Evolutionary conservation across 1,140 invertebrate species (phyloP), one percentile per base, ranked within the genome.

Genomic region (Trissolcus basalis): DNA sequence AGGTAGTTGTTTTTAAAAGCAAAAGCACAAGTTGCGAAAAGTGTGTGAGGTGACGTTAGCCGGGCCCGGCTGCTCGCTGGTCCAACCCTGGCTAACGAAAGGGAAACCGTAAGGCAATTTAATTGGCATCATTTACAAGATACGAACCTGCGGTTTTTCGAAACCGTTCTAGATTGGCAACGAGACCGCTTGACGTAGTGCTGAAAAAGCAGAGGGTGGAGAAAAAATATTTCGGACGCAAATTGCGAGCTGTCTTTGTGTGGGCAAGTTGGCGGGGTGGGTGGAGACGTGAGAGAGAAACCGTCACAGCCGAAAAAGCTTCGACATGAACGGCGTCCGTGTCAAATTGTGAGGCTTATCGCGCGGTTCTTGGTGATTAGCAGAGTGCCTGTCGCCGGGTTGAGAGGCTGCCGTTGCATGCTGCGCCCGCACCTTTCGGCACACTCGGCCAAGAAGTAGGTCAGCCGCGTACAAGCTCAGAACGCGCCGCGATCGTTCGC

Each of bases 51-150:
- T 8, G 9, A 39, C 2, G 36, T 39, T 27, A n/a, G 9, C 36
- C 9, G 68, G 53, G 68, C 44, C 58, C 43, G 16, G 2, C 11
- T 3, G 6, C 13, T 3, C 13, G 27, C 5, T 0, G 43, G 11
- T 69, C 78, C 82, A 74, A 63, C 48, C 72, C 65, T 84, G 83
- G 48, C 12, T 16, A 82, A 82, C 77, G 83, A 84, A 84, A 84
- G 82, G 82, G 82, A 84, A 84, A 84, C 65, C 64, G 54, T 47
- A 49, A 60, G 76, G 13, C 32, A 10, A 51, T 12, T 14, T 56
- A 71, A 71, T 71, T 63, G 45, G 49, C 60, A 49, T 47, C 4
- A 11, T 39, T 54, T 12, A 11, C 8, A n/a, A 12, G 15, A 54
- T 63, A 63, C 60, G 9, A 63, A 63, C 60, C 60, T 49, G 45